Evolutionary conservation across 1,140 invertebrate species (phyloP), one percentile per base, ranked within the genome.

Genomic region (Conus ventricosus): DNA sequence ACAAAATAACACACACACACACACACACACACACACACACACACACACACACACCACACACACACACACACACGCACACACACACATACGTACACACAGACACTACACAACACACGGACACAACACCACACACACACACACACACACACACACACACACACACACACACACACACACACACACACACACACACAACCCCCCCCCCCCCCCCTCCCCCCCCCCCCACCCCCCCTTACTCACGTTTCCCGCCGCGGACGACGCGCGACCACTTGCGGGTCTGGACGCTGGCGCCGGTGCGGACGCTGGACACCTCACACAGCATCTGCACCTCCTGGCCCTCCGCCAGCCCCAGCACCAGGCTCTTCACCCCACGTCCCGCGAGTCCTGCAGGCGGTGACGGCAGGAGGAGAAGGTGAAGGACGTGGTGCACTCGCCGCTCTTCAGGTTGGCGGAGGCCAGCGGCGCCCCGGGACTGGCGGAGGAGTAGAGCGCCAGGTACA

Each of bases 381-480:
- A 53, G 2, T 84, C 82, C 17, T 5, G 10, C 55, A 25, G 55
- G 2, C 25, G 13, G 82, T 63, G 54, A 17, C 67, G 27, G 51
- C 85, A 87, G 25, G 85, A 67, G 51, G 85, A 87, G 75, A 87
- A 87, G 6, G 39, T 25, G 53, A 17, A 76, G 25, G 85, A 87
- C 23, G 85, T 87, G 23, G 85, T 87, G 75, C 85, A 87, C 71
- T 87, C 85, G 15, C 75, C 75, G 71, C 51, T 57, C 51, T 78
- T 78, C 71, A 87, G 53, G 25, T 87, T 87, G 85, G 75, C 71
- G 3, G 85, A 87, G 75, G 75, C 85, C 20, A 87, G 71, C 4
- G 75, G 54, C 15, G 27, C 20, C 8, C 8, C 15, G 84, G 51
- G 20, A 8, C n/a, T 51, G 39, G 85, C 51, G 71, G 53, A 78